These are phyloP conservation scores for Pedionomus torquatus DNA, from an alignment of 2,113 vertebrate genomes.

Conservation along the genomic window DNA sequence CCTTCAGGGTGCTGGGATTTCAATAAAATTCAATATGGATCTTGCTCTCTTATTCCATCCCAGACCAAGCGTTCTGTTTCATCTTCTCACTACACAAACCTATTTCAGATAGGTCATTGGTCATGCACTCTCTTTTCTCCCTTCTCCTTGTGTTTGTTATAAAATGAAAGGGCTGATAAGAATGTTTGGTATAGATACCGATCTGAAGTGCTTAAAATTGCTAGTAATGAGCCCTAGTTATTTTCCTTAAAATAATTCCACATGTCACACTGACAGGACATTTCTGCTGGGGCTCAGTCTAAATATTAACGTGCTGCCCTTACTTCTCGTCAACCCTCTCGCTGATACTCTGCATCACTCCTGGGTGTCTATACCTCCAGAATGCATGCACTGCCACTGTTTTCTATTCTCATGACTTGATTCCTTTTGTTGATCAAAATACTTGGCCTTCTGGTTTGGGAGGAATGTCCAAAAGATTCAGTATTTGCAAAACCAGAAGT, in stretches of 20 bases:
- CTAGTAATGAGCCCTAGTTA: not conserved
- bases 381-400: not conserved
- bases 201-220: no score
- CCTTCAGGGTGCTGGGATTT: not conserved
- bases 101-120: not conserved
- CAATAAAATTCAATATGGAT: not conserved
- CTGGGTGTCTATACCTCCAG: not conserved
- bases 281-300: slow-evolving; percentile 8
- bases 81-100: not conserved
- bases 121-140: not conserved
- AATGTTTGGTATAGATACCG: not conserved
- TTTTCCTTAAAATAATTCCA: slow-evolving; percentile 11
- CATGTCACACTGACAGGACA: not conserved
- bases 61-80: not conserved
- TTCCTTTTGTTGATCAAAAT: not conserved
- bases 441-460: not conserved
- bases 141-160: not conserved
- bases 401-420: not conserved
- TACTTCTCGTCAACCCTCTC: not conserved
- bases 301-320: slow-evolving; percentile 17
- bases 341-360: not conserved
- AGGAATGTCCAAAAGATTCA: not conserved
- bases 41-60: not conserved
- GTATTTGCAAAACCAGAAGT: not conserved
- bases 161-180: not conserved